Conservation (phyloP, 2,888 invertebrate genomes). For the Mylabris sibirica region DNA sequence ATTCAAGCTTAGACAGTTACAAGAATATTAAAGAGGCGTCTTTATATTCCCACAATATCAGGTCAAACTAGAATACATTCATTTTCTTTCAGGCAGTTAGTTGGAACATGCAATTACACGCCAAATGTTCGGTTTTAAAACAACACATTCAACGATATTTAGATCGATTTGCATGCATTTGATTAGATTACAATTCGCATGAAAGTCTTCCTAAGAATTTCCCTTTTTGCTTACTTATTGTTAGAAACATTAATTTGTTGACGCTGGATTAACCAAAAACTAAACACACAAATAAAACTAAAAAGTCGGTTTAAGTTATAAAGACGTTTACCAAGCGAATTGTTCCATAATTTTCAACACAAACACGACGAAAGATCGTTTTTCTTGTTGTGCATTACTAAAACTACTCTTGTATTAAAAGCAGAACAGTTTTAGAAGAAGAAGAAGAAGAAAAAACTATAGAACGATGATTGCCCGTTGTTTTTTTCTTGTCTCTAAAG, state of each 20-base stretch:
- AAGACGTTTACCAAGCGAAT: constrained; percentile 7
- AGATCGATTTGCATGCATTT: background rate
- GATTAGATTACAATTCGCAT: background rate
- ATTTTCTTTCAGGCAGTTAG: background rate
- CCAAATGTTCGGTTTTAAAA: background rate
- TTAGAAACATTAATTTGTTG: background rate
- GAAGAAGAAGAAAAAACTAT: background rate
- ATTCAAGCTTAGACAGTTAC: background rate
- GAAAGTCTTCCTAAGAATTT: background rate
- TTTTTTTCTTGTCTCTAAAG: background rate
- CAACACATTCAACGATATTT: background rate
- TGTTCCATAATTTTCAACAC: background rate
- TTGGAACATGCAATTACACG: background rate
- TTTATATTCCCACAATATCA: background rate
- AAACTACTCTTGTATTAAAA: background rate
- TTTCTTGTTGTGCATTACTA: background rate
- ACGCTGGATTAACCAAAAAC: background rate
- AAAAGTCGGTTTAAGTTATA: background rate
- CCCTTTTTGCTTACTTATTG: background rate
- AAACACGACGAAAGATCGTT: background rate
- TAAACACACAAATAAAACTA: background rate
- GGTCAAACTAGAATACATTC: background rate
- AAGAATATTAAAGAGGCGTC: background rate
- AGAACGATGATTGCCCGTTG: background rate
- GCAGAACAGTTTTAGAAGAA: background rate